A percentile compares a stretch with the other conserved stretches of the same genome.
These are phyloP conservation scores for Philopedon plagiatum DNA, from an alignment of 2,888 invertebrate species.

Conservation along the genomic window DNA sequence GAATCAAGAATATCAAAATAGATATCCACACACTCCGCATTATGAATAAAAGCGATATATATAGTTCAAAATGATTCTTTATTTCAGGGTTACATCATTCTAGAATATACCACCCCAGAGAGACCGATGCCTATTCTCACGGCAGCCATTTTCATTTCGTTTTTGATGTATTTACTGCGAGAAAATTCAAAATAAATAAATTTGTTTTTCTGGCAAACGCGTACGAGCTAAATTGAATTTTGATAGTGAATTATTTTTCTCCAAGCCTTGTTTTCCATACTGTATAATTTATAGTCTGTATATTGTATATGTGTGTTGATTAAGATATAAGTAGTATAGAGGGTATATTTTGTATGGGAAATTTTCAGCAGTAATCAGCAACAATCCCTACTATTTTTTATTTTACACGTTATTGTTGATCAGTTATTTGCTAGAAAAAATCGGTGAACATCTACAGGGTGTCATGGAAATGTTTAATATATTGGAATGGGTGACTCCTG, in stretches of 20 bases:
- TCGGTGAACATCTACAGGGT: no score
- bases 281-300: conserved; percentile 2
- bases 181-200: conserved; percentile 47
- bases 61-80: conserved; percentile 20
- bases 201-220: conserved; percentile 34
- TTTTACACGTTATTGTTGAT: no score
- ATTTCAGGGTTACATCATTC: conserved; percentile 33
- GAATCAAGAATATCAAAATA: no score
- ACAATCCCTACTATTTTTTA: no score
- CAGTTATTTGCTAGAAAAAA: no score
- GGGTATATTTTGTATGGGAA: neutral
- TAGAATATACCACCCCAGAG: conserved; percentile 33
- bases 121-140: conserved; percentile 38
- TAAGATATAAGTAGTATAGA: neutral
- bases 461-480: no score
- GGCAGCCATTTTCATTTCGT: conserved; percentile 43
- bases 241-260: conserved; percentile 33
- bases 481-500: no score
- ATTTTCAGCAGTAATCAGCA: neutral
- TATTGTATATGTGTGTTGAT: neutral
- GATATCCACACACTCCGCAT: no score
- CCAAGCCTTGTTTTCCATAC: neutral
- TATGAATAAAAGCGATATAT: neutral
- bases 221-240: conserved; percentile 37
- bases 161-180: conserved; percentile 45